A percentile compares a stretch with the other conserved stretches of the same genome.
Conservation (phyloP, 1,140 invertebrate genomes). For the Achroia grisella region DNA sequence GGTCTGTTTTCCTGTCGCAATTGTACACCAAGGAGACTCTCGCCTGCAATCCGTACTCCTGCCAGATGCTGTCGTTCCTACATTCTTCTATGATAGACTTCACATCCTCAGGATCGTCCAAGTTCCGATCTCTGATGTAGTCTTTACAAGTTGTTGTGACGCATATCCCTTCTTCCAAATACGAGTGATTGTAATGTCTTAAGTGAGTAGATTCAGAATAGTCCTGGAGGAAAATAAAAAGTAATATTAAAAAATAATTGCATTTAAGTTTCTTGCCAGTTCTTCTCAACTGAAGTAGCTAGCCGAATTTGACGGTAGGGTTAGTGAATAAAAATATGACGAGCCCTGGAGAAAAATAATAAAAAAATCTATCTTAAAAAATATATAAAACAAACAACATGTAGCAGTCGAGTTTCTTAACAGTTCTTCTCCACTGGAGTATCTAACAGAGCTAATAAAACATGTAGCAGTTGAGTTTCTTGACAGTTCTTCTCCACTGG, state of each 20-base stretch:
- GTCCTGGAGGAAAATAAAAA: constrained; percentile 14
- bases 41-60: constrained; percentile 7
- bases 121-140: constrained; percentile 2
- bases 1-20: constrained; percentile 4
- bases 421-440: too few species aligned
- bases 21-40: constrained; percentile 3
- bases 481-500: too few species aligned
- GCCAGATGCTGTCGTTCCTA: constrained; percentile 1
- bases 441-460: too few species aligned
- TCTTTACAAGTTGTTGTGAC: constrained; percentile 23
- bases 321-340: too few species aligned
- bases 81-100: constrained; percentile 1
- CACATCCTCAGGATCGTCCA: constrained; percentile 7
- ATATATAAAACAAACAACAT: too few species aligned
- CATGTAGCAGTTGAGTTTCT: too few species aligned
- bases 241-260: background rate
- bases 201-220: constrained; percentile 29
- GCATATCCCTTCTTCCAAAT: constrained; percentile 53
- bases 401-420: too few species aligned
- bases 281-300: too few species aligned
- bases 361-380: too few species aligned
- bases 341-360: too few species aligned
- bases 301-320: too few species aligned
- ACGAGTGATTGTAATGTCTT: constrained; percentile 56
- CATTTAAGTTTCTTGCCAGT: too few species aligned